phyloP scores from a whole-genome alignment of 2,888 invertebrate species.

The Spodoptera picta region DNA sequence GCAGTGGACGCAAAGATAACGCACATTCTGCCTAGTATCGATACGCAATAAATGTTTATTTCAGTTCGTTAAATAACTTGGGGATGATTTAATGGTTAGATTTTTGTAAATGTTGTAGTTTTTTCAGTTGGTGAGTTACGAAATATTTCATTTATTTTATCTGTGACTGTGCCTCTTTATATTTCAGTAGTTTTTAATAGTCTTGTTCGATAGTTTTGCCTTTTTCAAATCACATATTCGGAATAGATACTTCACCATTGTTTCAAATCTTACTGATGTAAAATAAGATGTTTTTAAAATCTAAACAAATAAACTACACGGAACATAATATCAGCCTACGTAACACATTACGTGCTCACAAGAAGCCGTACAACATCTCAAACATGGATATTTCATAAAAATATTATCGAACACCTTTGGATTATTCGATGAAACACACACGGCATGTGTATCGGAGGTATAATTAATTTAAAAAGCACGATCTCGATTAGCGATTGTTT shows the following conservation, averaged over 20 bases:
- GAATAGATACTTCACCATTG: neutral
- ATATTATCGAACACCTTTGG: slow-evolving; percentile 22
- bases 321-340: slow-evolving; percentile 13
- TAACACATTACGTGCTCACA: slow-evolving; percentile 9
- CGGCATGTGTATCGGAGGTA: slow-evolving; percentile 30
- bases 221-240: no score
- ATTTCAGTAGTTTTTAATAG: no score
- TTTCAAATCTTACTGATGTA: neutral
- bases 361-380: slow-evolving; percentile 18
- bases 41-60: slow-evolving; percentile 54
- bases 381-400: slow-evolving; percentile 21
- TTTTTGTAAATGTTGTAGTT: slow-evolving; percentile 21
- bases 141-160: slow-evolving; percentile 12
- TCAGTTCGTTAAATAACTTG: slow-evolving; percentile 49
- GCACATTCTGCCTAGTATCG: slow-evolving; percentile 60
- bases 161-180: no score
- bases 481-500: slow-evolving; percentile 66
- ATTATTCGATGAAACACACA: slow-evolving; percentile 13
- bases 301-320: slow-evolving; percentile 9
- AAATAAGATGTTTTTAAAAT: neutral
- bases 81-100: slow-evolving; percentile 38
- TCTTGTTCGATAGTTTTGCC: no score
- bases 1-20: slow-evolving; percentile 57
- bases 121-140: slow-evolving; percentile 7
- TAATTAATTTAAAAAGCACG: slow-evolving; percentile 58